These are phyloP conservation scores for Heliocidaris erythrogramma DNA, from an alignment of 35 echinoderm and acorn worm species.

Conservation along the genomic window DNA sequence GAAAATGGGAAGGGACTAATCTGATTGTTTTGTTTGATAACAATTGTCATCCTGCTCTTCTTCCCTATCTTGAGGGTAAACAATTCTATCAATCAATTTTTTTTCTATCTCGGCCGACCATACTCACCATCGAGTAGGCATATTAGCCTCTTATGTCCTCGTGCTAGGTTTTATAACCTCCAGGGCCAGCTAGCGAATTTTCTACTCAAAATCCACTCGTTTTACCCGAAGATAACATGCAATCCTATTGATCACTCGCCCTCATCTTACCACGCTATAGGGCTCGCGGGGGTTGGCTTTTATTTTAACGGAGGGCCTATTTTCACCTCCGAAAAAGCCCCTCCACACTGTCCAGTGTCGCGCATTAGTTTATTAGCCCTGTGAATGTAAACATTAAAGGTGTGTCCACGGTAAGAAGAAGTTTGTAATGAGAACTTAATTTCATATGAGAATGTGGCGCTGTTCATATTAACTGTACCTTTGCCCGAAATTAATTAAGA, in stretches of 20 bases:
- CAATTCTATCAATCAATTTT: not conserved
- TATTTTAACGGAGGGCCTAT: slow-evolving; percentile 2
- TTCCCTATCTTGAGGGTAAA: not conserved
- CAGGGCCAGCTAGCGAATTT: no score
- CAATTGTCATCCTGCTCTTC: not conserved
- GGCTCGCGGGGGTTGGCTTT: not conserved
- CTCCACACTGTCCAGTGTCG: no score
- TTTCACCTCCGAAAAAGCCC: not conserved
- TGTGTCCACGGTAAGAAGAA: no score
- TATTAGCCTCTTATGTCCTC: not conserved
- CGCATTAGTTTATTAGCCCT: no score
- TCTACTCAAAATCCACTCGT: slow-evolving; percentile 1
- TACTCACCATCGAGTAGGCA: not conserved
- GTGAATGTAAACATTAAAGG: no score
- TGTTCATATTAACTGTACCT: no score
- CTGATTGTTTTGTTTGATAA: no score
- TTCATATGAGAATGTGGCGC: no score
- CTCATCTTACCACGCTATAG: not conserved
- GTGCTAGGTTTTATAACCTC: no score
- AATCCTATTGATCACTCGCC: not conserved
- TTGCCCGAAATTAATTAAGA: no score
- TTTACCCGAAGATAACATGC: slow-evolving; percentile 1
- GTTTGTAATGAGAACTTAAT: no score
- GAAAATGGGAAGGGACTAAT: no score
- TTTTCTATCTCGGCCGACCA: not conserved